Evolutionary conservation across 2,113 vertebrate species (phyloP).

Genomic region (Aptenodytes patagonicus): DNA sequence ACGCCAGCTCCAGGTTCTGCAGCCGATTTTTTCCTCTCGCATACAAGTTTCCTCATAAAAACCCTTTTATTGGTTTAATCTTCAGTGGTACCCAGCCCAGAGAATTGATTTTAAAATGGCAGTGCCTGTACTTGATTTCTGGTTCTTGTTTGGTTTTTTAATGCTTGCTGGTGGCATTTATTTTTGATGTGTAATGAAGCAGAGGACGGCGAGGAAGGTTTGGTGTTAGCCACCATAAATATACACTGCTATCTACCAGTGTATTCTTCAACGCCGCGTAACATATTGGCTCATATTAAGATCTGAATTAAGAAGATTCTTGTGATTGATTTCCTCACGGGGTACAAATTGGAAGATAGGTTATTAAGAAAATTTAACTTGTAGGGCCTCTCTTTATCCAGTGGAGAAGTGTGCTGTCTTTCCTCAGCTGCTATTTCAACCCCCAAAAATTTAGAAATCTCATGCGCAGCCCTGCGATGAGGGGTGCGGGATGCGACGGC

Average conservation of each 20-base stretch:
- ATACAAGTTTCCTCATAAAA: background rate
- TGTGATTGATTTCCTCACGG: background rate
- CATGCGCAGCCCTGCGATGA: accelerated
- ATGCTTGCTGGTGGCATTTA: background rate
- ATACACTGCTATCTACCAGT: accelerated
- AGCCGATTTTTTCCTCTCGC: slow-evolving; percentile 15
- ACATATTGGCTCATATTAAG: background rate
- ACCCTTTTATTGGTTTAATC: background rate
- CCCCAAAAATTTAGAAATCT: background rate
- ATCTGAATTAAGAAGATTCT: background rate
- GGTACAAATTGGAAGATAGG: background rate
- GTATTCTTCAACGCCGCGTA: accelerated
- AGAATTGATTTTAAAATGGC: background rate
- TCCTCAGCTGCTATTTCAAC: background rate
- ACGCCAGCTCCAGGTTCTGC: slow-evolving; percentile 33
- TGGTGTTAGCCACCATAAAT: background rate
- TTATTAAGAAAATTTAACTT: background rate
- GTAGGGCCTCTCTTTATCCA: background rate
- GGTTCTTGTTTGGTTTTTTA: background rate
- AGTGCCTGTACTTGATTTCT: background rate
- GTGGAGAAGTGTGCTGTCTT: background rate
- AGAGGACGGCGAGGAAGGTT: background rate
- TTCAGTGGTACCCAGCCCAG: background rate
- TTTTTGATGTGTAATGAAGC: background rate
- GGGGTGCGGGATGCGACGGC: background rate